Evolutionary conservation across 23 tunicate species (phyloP).

Genomic region (Trididemnum miniatum): DNA sequence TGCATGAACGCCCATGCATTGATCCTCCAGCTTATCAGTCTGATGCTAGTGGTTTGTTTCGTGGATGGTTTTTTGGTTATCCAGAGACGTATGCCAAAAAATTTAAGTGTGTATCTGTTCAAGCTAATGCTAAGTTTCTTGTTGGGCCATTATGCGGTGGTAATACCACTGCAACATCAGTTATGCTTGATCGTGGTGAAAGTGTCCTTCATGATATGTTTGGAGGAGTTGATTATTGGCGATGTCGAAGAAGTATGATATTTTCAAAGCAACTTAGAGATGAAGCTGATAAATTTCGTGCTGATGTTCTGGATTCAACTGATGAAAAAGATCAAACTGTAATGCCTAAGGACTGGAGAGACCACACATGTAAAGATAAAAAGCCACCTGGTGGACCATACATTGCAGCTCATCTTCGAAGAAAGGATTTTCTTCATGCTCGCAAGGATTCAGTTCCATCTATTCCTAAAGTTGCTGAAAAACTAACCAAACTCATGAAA

Average conservation of each 20-base stretch:
- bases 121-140: slow-evolving; percentile 60
- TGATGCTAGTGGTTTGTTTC: slow-evolving; percentile 63
- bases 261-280: slow-evolving; percentile 57
- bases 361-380: slow-evolving; percentile 45
- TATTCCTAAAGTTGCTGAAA: slow-evolving; percentile 62
- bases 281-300: slow-evolving; percentile 67
- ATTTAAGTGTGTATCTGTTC: slow-evolving; percentile 98
- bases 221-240: slow-evolving; percentile 92
- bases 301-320: slow-evolving; percentile 54
- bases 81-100: slow-evolving; percentile 88
- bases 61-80: slow-evolving; percentile 99
- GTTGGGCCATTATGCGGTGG: slow-evolving; percentile 81
- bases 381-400: slow-evolving; percentile 91
- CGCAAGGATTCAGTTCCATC: slow-evolving; percentile 79
- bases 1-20: slow-evolving; percentile 90
- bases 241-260: slow-evolving; percentile 90
- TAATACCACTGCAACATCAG: slow-evolving; percentile 90
- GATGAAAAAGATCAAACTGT: slow-evolving; percentile 80
- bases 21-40: slow-evolving; percentile 77
- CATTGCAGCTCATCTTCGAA: slow-evolving; percentile 89
- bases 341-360: slow-evolving; percentile 75
- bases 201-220: slow-evolving; percentile 86
- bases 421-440: slow-evolving; percentile 90
- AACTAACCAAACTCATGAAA: slow-evolving; percentile 51
- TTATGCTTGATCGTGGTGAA: slow-evolving; percentile 93